Evolutionary conservation across 2,113 vertebrate genomes (phyloP).

Genomic region (Peucedramus taeniatus): DNA sequence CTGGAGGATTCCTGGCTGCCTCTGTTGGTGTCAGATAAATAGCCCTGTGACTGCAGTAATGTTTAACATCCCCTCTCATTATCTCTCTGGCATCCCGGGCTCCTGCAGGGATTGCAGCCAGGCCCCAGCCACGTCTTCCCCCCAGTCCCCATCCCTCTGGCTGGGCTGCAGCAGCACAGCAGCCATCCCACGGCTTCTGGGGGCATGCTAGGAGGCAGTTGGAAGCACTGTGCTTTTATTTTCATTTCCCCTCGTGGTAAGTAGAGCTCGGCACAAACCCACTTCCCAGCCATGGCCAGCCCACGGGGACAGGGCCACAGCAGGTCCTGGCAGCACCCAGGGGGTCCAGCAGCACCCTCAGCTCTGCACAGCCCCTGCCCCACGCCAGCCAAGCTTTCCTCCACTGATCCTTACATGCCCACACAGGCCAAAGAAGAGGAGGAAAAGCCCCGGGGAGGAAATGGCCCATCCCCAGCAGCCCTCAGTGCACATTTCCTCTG

Average conservation of each 20-base stretch:
- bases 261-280: fast-evolving
- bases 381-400: fast-evolving
- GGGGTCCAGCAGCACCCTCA: neutral
- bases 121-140: neutral
- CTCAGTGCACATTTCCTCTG: neutral
- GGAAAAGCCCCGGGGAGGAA: neutral
- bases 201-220: fast-evolving
- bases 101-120: conserved; percentile 51
- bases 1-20: conserved; percentile 52
- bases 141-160: neutral
- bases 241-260: neutral
- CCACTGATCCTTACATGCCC: neutral
- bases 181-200: neutral
- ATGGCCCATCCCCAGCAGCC: neutral
- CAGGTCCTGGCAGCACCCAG: neutral
- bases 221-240: neutral
- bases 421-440: neutral
- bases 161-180: neutral
- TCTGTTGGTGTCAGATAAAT: conserved; percentile 49
- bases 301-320: fast-evolving
- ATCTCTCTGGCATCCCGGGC: conserved; percentile 56
- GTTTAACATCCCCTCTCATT: conserved; percentile 63
- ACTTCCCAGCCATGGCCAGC: neutral
- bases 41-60: conserved; percentile 37
- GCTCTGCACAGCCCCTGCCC: neutral